A percentile compares a stretch with the other conserved stretches of the same genome.
Conservation (phyloP, 2,797 vertebrate species). For the Acanthopagrus latus region DNA sequence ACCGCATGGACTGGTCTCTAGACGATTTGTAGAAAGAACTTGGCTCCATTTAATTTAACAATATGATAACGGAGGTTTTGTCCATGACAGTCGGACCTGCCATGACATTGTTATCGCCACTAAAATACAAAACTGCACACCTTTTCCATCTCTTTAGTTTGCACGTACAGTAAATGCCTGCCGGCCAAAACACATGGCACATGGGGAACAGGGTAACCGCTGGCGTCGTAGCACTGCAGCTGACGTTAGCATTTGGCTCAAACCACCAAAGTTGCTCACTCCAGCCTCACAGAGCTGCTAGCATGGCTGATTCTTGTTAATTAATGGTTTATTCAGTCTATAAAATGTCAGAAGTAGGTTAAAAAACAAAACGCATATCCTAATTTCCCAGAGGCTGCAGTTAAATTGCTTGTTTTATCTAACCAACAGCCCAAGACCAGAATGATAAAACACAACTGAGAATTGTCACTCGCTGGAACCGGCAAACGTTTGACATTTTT, state of each 20-base stretch:
- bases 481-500: background rate
- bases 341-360: background rate
- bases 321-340: slow-evolving; percentile 17
- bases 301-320: background rate
- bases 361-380: background rate
- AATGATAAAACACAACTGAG: background rate
- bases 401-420: slow-evolving; percentile 8
- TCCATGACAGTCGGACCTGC: no score
- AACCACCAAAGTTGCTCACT: background rate
- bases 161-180: no score
- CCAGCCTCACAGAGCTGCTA: background rate
- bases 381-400: background rate
- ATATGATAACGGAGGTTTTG: no score
- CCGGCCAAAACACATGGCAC: no score
- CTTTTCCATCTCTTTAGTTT: no score
- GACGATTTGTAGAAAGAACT: no score
- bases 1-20: no score
- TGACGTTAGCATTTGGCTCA: background rate
- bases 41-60: no score
- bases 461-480: background rate
- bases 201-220: background rate
- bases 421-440: background rate
- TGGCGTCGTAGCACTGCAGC: background rate
- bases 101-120: no score
- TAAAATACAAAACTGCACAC: no score